Evolutionary conservation across 2,888 invertebrate species (phyloP).

Genomic region (Agrotis puta): DNA sequence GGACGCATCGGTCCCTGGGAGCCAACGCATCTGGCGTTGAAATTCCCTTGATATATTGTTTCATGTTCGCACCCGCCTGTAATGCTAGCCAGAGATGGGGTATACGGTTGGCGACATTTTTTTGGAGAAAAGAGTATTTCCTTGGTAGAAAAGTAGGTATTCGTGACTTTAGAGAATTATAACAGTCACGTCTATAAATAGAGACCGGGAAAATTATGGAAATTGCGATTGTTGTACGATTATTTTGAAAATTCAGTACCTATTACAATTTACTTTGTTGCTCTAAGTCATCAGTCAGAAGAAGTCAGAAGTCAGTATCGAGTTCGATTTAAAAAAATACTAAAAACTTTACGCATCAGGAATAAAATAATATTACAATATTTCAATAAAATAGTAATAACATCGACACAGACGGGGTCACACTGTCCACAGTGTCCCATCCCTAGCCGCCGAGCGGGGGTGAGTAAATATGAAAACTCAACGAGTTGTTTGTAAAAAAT

Average conservation of each 20-base stretch:
- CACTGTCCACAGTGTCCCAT: constrained; percentile 26
- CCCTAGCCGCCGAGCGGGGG: constrained; percentile 46
- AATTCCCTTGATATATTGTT: constrained; percentile 71
- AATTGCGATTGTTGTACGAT: background rate
- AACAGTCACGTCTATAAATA: background rate
- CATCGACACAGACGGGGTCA: constrained; percentile 25
- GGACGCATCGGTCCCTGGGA: constrained; percentile 71
- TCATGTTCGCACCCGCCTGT: constrained; percentile 63
- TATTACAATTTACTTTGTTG: too few species aligned
- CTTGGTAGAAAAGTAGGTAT: background rate
- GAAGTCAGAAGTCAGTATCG: too few species aligned
- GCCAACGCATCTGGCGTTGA: constrained; percentile 76
- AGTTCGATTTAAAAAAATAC: background rate
- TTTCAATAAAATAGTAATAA: constrained; percentile 1
- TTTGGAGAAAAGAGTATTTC: constrained; percentile 6
- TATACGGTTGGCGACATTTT: constrained; percentile 15
- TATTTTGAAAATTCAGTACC: background rate
- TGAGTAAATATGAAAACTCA: constrained; percentile 67
- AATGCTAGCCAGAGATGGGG: constrained; percentile 43
- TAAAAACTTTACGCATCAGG: background rate
- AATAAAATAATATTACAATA: constrained; percentile 5
- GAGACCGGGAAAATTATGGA: background rate
- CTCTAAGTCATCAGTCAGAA: too few species aligned
- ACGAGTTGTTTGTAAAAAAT: constrained; percentile 70
- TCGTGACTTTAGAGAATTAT: background rate